Evolutionary conservation across 2,113 vertebrate species (phyloP).

Genomic region (Paracanthobrama guichenoti): DNA sequence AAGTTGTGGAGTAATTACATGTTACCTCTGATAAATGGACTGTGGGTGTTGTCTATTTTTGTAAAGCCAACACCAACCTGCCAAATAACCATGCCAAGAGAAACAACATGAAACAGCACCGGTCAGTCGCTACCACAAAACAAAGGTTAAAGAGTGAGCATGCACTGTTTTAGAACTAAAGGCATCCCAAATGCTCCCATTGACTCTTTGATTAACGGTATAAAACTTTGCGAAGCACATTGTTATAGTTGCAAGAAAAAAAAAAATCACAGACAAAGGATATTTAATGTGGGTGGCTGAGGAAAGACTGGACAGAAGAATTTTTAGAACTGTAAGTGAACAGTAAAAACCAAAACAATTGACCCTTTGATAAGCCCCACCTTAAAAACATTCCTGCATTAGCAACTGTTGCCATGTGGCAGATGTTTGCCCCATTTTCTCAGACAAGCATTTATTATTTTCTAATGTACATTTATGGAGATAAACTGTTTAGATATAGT

Average conservation of each 20-base stretch:
- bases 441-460: not conserved
- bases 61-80: conserved; percentile 60
- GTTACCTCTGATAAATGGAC: conserved; percentile 68
- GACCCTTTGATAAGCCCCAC: not conserved
- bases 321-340: not conserved
- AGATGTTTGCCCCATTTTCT: not conserved
- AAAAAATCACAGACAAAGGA: not conserved
- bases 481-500: not conserved
- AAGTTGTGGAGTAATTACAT: conserved; percentile 64
- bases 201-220: conserved; percentile 57
- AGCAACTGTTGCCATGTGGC: not conserved
- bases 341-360: not conserved
- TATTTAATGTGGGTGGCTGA: too few relatives aligned
- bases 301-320: not conserved
- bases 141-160: conserved; percentile 50
- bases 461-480: not conserved
- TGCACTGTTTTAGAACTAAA: not conserved
- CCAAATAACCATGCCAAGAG: conserved; percentile 64
- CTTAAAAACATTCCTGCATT: not conserved
- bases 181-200: conserved; percentile 56
- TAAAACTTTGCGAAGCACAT: conserved; percentile 53
- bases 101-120: conserved; percentile 59
- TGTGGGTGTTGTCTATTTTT: conserved; percentile 63
- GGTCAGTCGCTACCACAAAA: conserved; percentile 58
- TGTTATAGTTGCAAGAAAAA: not conserved